These are phyloP conservation scores for Dendrolimus pini DNA, from an alignment of 2,888 invertebrate genomes.

Conservation along the genomic window DNA sequence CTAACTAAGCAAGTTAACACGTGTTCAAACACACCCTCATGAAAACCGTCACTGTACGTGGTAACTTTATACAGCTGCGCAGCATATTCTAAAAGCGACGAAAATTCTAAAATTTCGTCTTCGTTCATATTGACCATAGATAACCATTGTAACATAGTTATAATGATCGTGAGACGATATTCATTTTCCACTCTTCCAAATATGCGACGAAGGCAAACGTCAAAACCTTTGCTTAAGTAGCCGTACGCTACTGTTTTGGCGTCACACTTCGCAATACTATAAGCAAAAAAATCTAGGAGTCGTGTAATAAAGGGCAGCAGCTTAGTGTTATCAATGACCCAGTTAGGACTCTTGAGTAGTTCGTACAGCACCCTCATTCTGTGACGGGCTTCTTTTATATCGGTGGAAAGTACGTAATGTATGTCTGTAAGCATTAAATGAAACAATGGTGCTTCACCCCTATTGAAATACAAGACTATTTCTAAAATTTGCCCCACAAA, in stretches of 20 bases:
- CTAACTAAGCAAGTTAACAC: conserved; percentile 61
- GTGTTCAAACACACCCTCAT: conserved; percentile 59
- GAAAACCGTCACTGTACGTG: conserved; percentile 56
- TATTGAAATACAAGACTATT: conserved; percentile 38
- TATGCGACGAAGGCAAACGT: conserved; percentile 71
- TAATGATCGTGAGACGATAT: conserved; percentile 63
- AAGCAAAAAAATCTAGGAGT: conserved; percentile 64
- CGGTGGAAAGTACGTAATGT: conserved; percentile 35
- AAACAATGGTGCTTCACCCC: conserved; percentile 36
- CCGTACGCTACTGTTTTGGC: conserved; percentile 30
- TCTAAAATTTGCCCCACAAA: conserved; percentile 46
- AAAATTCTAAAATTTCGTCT: conserved; percentile 69
- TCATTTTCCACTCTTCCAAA: conserved; percentile 63
- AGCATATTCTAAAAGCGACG: conserved; percentile 69
- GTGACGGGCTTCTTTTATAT: conserved; percentile 49
- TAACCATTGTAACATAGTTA: conserved; percentile 70
- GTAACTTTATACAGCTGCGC: conserved; percentile 59
- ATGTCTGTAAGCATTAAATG: conserved; percentile 48
- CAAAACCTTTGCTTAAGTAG: conserved; percentile 65
- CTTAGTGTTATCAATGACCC: conserved; percentile 56
- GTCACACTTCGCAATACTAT: conserved; percentile 38
- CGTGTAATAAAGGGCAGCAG: conserved; percentile 51
- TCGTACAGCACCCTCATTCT: conserved; percentile 68
- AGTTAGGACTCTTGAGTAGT: conserved; percentile 57
- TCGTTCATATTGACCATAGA: conserved; percentile 48